These are phyloP conservation scores for Camelus bactrianus DNA, from an alignment of 2,113 vertebrate genomes.

Conservation along the genomic window DNA sequence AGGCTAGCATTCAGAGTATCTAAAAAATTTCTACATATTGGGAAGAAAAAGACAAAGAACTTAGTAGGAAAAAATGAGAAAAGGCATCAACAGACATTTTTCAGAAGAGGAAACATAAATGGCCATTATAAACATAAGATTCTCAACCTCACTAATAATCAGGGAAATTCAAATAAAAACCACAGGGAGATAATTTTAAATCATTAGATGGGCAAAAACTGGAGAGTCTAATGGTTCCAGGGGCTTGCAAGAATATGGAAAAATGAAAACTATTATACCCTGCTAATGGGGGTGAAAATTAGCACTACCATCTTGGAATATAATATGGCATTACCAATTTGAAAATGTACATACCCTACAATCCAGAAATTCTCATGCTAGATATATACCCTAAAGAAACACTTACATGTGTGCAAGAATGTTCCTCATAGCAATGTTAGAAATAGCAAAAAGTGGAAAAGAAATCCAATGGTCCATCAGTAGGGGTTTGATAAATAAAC, in stretches of 20 bases:
- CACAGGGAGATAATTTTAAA: background rate
- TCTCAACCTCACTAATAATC: background rate
- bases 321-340: background rate
- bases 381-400: background rate
- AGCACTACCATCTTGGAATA: background rate
- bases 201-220: background rate
- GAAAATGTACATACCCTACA: background rate
- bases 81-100: background rate
- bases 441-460: slow-evolving; percentile 18
- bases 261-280: background rate
- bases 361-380: background rate
- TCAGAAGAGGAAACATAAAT: slow-evolving; percentile 22
- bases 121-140: background rate
- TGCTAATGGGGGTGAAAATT: background rate
- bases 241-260: background rate
- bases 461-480: background rate
- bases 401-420: background rate
- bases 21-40: background rate
- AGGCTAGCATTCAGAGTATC: background rate
- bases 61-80: background rate
- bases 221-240: background rate
- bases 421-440: background rate
- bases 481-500: background rate
- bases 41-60: background rate
- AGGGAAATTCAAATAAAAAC: slow-evolving; percentile 33